Conservation (phyloP, 2,888 invertebrate species). For the Sphecodes monilicornis region DNA sequence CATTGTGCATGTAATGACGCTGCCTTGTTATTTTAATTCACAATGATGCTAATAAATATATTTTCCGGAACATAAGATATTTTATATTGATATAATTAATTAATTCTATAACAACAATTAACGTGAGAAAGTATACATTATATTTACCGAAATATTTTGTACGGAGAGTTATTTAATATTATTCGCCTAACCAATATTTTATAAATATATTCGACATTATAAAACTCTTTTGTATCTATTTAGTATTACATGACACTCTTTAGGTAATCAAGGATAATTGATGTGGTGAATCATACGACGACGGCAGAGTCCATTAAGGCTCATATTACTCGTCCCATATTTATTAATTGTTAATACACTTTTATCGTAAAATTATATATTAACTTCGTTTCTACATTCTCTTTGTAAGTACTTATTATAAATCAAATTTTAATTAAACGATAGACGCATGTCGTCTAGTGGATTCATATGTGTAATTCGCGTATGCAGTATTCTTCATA, state of each 20-base stretch:
- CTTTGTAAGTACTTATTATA: not conserved
- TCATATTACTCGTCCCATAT: not conserved
- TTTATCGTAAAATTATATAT: not conserved
- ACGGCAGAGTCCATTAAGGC: not conserved
- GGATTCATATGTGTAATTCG: not conserved
- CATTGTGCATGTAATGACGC: too few relatives aligned
- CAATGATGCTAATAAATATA: too few relatives aligned
- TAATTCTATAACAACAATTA: not conserved
- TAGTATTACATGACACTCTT: not conserved
- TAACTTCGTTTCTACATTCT: not conserved
- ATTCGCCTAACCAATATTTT: not conserved
- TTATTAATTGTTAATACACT: not conserved
- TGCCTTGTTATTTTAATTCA: too few relatives aligned
- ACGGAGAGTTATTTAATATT: too few relatives aligned
- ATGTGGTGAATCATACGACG: not conserved
- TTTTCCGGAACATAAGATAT: not conserved
- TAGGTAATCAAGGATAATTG: not conserved
- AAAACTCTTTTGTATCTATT: not conserved
- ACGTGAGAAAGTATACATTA: not conserved
- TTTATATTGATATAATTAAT: not conserved
- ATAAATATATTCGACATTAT: not conserved
- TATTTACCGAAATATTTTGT: not conserved
- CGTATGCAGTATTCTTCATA: not conserved
- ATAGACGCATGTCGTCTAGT: not conserved
- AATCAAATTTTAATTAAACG: not conserved